Evolutionary conservation across 2,113 vertebrate genomes (phyloP).

Genomic region (Macrotus californicus): DNA sequence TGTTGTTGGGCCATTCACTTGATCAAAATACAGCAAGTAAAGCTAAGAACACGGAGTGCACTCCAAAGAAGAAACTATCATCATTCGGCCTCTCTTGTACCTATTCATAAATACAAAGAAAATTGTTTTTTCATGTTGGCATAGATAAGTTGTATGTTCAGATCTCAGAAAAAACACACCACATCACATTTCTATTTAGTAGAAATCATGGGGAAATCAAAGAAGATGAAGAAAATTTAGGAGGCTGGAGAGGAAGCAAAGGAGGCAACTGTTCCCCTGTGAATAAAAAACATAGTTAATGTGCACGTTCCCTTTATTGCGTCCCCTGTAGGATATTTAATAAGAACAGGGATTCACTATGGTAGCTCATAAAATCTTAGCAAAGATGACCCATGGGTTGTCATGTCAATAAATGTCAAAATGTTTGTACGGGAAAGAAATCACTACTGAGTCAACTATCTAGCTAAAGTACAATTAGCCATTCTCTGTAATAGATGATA

Average conservation of each 20-base stretch:
- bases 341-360: not conserved
- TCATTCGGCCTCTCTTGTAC: not conserved
- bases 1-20: not conserved
- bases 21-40: not conserved
- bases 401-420: not conserved
- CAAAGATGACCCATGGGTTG: not conserved
- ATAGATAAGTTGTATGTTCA: not conserved
- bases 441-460: not conserved
- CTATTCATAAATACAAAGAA: not conserved
- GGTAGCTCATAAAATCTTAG: not conserved
- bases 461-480: not conserved
- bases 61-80: not conserved
- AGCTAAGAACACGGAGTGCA: not conserved
- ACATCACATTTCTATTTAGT: not conserved
- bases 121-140: not conserved
- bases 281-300: not conserved
- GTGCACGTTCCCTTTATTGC: not conserved
- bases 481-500: not conserved
- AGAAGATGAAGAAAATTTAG: not conserved
- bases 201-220: not conserved
- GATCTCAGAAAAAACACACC: not conserved
- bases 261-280: not conserved
- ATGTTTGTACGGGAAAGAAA: not conserved
- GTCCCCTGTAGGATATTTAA: not conserved
- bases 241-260: not conserved